Base-by-base conservation (phyloP, 2,113 vertebrate species). In the Cyanoliseus patagonus region DNA sequence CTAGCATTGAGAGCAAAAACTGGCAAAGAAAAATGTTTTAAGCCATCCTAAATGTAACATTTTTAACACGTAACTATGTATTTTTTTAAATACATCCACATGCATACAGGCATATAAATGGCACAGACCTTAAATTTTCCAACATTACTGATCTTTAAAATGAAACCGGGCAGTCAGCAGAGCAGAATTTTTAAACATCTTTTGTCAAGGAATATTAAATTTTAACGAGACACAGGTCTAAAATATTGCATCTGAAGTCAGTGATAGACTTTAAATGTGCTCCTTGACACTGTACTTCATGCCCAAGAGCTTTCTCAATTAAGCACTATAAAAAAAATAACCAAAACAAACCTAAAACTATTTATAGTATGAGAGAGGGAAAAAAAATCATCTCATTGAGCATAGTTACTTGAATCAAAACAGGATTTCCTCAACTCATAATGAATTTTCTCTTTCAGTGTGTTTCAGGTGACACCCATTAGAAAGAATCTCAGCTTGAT, bases 341-440 rank as follows among this genome's bases (percentile, higher is more conserved):
- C 30, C 13, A 14, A 23, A 57, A 22, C 31, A 22, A 35, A 3
- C 0, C 7, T 2, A 1, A 41, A 46, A 35, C n/a, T 53, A n/a
- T 22, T 55, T 69, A 31, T 17, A 55, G 23, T 15, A 10, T 22
- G 52, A 41, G 33, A 57, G 6, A 63, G 19, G 47, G n/a, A 23
- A 59, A 59, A 23, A 15, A 15, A 23, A 59, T 33, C 7, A 49
- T 51, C 28, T 75, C 42, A 15, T 51, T 57, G 62, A 51, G 19
- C 1, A 1, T 39, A 39, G 44, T 49, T 57, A 51, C 8, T 35
- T 35, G 41, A 75, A 57, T 57, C 33, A 39, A 49, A 89, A 11
- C 10, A 59, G 81, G 19, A 41, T 39, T 68, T 75, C 35, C 31
- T 47, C 18, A 49, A 55, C 20, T 22, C 15, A 51, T 7, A 31